phyloP scores from a whole-genome alignment of 2,888 invertebrate genomes.

The Thera britannica region DNA sequence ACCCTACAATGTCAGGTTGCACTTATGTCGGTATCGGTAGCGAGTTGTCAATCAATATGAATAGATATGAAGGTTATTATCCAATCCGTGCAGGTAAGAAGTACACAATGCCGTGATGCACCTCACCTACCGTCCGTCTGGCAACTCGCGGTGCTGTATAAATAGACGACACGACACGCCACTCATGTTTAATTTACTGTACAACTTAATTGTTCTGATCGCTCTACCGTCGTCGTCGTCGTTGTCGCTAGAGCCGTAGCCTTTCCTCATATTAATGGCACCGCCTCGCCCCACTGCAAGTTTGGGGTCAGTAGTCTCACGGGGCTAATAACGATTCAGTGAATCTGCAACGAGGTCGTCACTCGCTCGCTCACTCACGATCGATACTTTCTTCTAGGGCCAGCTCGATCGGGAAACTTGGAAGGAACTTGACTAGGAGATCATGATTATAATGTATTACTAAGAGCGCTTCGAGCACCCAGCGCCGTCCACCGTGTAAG shows the following conservation, averaged over 20 bases:
- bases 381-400: conserved; percentile 8
- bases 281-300: conserved; percentile 4
- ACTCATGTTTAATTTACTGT: conserved; percentile 45
- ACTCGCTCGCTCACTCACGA: conserved; percentile 2
- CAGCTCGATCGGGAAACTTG: neutral
- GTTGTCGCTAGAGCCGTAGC: conserved; percentile 6
- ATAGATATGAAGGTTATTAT: neutral
- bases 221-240: neutral
- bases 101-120: conserved; percentile 18
- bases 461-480: neutral
- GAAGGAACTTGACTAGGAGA: neutral
- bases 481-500: neutral
- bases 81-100: neutral
- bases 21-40: neutral
- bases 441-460: neutral
- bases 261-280: neutral
- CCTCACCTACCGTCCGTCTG: conserved; percentile 34
- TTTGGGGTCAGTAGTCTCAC: conserved; percentile 13
- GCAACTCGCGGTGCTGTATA: conserved; percentile 48
- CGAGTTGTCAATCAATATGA: neutral
- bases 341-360: conserved; percentile 14
- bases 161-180: conserved; percentile 48
- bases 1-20: conserved; percentile 7
- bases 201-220: conserved; percentile 28
- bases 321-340: conserved; percentile 16